A percentile compares a stretch with the other conserved stretches of the same genome.
Conservation (phyloP, 1,140 invertebrate species). For the Zaprionus davidi region DNA sequence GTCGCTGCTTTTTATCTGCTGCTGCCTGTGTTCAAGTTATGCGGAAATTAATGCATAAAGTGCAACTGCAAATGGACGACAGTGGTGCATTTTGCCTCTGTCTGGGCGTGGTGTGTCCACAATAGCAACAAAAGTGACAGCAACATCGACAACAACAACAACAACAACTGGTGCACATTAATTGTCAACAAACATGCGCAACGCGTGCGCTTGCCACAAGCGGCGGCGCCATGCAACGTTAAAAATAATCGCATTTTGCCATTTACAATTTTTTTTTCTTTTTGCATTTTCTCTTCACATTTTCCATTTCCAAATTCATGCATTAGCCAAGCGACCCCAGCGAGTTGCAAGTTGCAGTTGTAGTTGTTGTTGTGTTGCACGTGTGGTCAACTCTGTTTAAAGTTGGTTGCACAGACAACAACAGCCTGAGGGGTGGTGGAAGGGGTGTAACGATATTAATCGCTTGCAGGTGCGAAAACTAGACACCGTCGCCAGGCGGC, state of each 20-base stretch:
- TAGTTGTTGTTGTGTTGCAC: slow-evolving; percentile 17
- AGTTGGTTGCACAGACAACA: slow-evolving; percentile 3
- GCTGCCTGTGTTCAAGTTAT: slow-evolving; percentile 44
- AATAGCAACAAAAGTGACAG: slow-evolving; percentile 24
- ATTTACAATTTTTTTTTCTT: slow-evolving; percentile 51
- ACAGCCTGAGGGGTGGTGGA: background rate
- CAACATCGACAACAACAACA: slow-evolving; percentile 8
- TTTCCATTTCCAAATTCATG: slow-evolving; percentile 22
- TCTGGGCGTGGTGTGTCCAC: slow-evolving; percentile 30
- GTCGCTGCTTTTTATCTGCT: slow-evolving; percentile 16
- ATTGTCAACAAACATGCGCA: slow-evolving; percentile 75
- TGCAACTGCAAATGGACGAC: slow-evolving; percentile 30
- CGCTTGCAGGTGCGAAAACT: slow-evolving; percentile 50
- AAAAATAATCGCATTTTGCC: slow-evolving; percentile 70
- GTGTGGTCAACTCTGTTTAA: slow-evolving; percentile 46
- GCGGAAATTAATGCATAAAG: slow-evolving; percentile 71
- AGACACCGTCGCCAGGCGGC: slow-evolving; percentile 33
- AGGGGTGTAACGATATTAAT: slow-evolving; percentile 27
- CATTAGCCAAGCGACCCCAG: slow-evolving; percentile 50
- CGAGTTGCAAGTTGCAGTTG: slow-evolving; percentile 11
- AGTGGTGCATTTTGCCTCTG: slow-evolving; percentile 40
- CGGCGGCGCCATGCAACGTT: slow-evolving; percentile 20
- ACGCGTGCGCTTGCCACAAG: slow-evolving; percentile 42
- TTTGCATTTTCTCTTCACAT: slow-evolving; percentile 32
- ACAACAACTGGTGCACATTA: slow-evolving; percentile 57